Evolutionary conservation across 2,113 vertebrate species (phyloP).

Genomic region (Phycodurus eques): DNA sequence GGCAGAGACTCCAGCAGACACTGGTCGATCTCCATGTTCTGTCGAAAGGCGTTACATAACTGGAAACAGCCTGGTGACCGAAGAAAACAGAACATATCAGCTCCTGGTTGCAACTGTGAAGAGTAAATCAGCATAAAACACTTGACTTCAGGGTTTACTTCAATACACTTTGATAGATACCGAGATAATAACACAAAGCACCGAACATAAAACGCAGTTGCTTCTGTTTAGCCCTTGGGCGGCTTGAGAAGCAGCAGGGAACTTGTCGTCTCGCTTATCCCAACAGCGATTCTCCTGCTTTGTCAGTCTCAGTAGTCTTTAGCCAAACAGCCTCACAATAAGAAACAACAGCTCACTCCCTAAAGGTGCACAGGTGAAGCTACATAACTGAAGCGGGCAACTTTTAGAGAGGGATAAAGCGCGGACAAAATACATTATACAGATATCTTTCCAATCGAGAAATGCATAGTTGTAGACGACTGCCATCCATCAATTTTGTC

Average conservation of each 20-base stretch:
- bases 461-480: too few relatives aligned
- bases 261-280: slow-evolving; percentile 25
- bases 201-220: slow-evolving; percentile 14
- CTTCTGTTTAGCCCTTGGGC: slow-evolving; percentile 30
- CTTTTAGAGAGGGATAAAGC: too few relatives aligned
- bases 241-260: slow-evolving; percentile 15
- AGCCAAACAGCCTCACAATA: slow-evolving; percentile 28
- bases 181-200: slow-evolving; percentile 16
- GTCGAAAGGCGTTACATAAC: slow-evolving; percentile 95
- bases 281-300: slow-evolving; percentile 37
- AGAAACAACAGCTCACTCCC: neutral
- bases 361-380: slow-evolving; percentile 8
- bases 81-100: neutral
- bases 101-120: too few relatives aligned
- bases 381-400: neutral
- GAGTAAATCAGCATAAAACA: slow-evolving; percentile 7
- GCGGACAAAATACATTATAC: too few relatives aligned
- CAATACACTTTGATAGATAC: neutral
- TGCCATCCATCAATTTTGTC: too few relatives aligned
- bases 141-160: slow-evolving; percentile 6
- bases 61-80: slow-evolving; percentile 87
- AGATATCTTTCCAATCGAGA: too few relatives aligned
- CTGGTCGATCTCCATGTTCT: slow-evolving; percentile 99
- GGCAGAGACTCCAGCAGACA: slow-evolving; percentile 96
- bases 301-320: slow-evolving; percentile 32